These are phyloP conservation scores for Drosophila pectinifera DNA, from an alignment of 1,140 invertebrate species.

Conservation along the genomic window DNA sequence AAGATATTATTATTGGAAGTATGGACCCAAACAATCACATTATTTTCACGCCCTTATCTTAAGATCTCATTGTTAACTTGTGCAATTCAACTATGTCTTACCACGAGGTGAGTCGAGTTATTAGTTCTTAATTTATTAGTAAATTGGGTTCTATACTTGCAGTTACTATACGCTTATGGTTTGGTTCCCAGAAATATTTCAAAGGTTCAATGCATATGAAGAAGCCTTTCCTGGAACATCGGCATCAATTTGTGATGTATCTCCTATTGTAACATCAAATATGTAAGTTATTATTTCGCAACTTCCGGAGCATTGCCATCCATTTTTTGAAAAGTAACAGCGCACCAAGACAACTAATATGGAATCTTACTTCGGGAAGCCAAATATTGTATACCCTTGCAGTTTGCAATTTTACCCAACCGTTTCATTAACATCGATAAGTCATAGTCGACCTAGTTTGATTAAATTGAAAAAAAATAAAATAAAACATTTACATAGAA, in stretches of 20 bases:
- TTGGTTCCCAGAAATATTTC: constrained; percentile 93
- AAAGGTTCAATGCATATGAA: constrained; percentile 90
- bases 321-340: no score
- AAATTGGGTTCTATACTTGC: constrained; percentile 10
- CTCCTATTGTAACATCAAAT: constrained; percentile 87
- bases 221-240: constrained; percentile 87
- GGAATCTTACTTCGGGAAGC: no score
- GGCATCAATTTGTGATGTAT: constrained; percentile 90
- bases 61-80: constrained; percentile 90
- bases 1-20: constrained; percentile 53
- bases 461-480: no score
- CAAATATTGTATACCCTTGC: no score
- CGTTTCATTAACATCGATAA: no score
- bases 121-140: not conserved
- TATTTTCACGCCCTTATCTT: constrained; percentile 90
- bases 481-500: no score
- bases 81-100: constrained; percentile 91
- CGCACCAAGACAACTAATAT: no score
- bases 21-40: constrained; percentile 86
- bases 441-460: no score
- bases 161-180: constrained; percentile 94
- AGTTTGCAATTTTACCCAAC: no score
- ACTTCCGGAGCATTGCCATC: no score
- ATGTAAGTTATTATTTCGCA: constrained; percentile 19
- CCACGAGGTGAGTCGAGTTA: constrained; percentile 88